A percentile compares a stretch with the other conserved stretches of the same genome.
Evolutionary conservation across 2,113 vertebrate species (phyloP).

Genomic region (Girardinichthys multiradiatus): DNA sequence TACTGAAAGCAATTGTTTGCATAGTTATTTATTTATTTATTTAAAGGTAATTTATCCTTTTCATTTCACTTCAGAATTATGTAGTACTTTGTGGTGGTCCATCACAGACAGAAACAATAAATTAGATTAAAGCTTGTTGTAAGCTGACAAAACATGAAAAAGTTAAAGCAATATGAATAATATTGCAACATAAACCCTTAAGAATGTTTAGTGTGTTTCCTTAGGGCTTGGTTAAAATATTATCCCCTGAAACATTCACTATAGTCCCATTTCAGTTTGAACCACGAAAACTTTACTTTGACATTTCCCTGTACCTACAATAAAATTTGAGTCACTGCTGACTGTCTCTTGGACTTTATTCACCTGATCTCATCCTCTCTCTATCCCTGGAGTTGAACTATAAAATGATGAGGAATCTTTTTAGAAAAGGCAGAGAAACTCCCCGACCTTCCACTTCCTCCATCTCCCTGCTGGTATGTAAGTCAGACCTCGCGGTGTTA

Average conservation of each 20-base stretch:
- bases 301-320: neutral
- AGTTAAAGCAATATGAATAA: neutral
- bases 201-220: neutral
- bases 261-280: conserved; percentile 7
- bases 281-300: conserved; percentile 11
- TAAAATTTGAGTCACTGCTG: neutral
- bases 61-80: too few relatives aligned
- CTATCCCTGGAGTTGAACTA: conserved; percentile 21
- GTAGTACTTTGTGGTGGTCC: too few relatives aligned
- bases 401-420: conserved; percentile 37
- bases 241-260: neutral
- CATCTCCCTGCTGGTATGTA: conserved; percentile 48
- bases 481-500: conserved; percentile 51
- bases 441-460: conserved; percentile 59
- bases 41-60: too few relatives aligned
- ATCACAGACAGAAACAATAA: too few relatives aligned
- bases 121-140: neutral
- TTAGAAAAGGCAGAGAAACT: conserved; percentile 59
- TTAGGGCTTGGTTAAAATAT: neutral
- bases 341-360: conserved; percentile 5
- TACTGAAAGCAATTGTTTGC: too few relatives aligned
- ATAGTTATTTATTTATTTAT: too few relatives aligned
- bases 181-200: neutral
- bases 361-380: conserved; percentile 44
- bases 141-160: neutral